phyloP scores from a whole-genome alignment of 53 echinoderm and acorn worm genomes.

The Astropecten irregularis region DNA sequence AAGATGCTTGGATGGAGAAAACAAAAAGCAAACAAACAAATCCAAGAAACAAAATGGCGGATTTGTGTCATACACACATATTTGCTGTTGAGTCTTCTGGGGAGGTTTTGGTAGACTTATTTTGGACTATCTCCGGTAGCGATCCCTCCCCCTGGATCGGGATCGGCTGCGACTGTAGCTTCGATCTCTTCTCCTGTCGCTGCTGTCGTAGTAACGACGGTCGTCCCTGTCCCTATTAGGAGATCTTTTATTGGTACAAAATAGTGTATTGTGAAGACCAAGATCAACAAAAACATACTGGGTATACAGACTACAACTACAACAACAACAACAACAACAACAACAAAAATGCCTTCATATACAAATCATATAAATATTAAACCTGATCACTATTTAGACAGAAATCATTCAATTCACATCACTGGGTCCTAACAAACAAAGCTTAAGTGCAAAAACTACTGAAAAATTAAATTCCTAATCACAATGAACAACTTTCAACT shows the following conservation, averaged over 20 bases:
- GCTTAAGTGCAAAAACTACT: too few species aligned
- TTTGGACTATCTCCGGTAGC: conserved; percentile 57
- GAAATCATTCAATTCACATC: too few species aligned
- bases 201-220: conserved; percentile 49
- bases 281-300: neutral
- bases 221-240: conserved; percentile 55
- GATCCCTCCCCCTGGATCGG: conserved; percentile 61
- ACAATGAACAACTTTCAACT: too few species aligned
- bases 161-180: conserved; percentile 62
- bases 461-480: too few species aligned
- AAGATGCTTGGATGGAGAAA: conserved; percentile 39
- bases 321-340: too few species aligned
- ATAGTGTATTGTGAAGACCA: neutral
- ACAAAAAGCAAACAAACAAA: conserved; percentile 14
- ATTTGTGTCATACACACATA: conserved; percentile 34
- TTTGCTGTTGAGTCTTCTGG: conserved; percentile 9
- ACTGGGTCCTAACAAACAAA: too few species aligned
- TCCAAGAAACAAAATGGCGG: conserved; percentile 31
- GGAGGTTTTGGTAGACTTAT: too few species aligned
- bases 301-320: neutral
- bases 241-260: conserved; percentile 50
- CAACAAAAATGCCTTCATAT: too few species aligned
- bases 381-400: too few species aligned
- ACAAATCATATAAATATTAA: too few species aligned
- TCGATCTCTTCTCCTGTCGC: conserved; percentile 53